Percentiles rank a stretch among this genome's conserved stretches.
phyloP scores from a whole-genome alignment of 1,140 invertebrate genomes.

The Hormaphis cornu region DNA sequence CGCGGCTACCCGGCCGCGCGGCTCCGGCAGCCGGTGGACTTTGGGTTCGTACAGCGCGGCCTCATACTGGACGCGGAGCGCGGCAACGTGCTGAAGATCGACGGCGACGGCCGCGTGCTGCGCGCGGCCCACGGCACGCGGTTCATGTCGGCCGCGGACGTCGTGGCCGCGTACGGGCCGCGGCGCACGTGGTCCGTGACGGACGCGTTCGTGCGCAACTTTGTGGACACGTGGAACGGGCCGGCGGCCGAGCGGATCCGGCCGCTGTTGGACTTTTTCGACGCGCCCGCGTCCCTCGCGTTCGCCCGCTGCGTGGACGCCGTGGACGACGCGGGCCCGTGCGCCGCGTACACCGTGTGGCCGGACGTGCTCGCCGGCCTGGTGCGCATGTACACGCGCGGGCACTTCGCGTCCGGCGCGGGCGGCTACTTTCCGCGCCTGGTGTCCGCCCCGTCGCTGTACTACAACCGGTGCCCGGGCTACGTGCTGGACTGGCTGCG shows the following conservation, averaged over 20 bases:
- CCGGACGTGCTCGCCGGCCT: conserved; percentile 55
- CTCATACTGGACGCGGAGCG: conserved; percentile 61
- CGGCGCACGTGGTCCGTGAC: conserved; percentile 51
- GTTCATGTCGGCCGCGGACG: conserved; percentile 49
- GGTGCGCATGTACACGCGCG: conserved; percentile 52
- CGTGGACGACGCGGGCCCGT: conserved; percentile 50
- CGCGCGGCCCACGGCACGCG: conserved; percentile 61
- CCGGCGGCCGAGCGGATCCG: conserved; percentile 51
- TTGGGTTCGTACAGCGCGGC: conserved; percentile 63
- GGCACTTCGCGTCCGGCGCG: conserved; percentile 49
- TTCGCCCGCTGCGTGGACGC: conserved; percentile 64
- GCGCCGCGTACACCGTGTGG: conserved; percentile 52
- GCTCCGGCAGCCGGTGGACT: conserved; percentile 45
- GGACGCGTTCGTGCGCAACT: conserved; percentile 48
- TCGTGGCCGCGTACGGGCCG: conserved; percentile 53
- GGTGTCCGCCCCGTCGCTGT: conserved; percentile 54
- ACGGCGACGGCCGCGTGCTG: conserved; percentile 52
- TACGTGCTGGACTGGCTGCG: conserved; percentile 56
- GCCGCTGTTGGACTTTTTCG: conserved; percentile 66
- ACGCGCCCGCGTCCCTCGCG: conserved; percentile 55
- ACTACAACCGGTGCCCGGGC: conserved; percentile 51
- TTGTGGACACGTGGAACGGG: conserved; percentile 54
- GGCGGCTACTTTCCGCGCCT: conserved; percentile 56
- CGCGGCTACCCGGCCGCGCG: conserved; percentile 51
- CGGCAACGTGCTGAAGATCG: conserved; percentile 62